These are phyloP conservation scores for Acholoe squamosa DNA, from an alignment of 2,888 invertebrate species.

Conservation along the genomic window DNA sequence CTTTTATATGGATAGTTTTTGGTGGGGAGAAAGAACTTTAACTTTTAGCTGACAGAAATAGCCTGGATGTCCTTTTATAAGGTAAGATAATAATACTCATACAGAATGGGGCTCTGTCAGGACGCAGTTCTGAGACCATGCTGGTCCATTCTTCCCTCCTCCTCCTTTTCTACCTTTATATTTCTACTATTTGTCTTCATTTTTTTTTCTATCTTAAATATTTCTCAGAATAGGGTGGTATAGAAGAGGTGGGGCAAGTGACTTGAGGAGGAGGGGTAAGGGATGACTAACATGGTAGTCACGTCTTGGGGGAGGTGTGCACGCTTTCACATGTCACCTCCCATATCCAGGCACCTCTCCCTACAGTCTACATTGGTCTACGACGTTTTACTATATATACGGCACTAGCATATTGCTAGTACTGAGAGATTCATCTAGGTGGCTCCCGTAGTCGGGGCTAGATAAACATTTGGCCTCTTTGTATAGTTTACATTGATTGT, in stretches of 20 bases:
- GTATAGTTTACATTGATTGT: too few relatives aligned
- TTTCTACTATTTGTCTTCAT: too few relatives aligned
- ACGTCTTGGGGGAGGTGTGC: conserved; percentile 4
- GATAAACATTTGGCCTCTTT: too few relatives aligned
- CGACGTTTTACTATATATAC: background rate
- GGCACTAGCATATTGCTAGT: background rate
- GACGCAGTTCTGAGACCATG: background rate
- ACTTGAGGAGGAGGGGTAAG: background rate
- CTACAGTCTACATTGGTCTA: background rate
- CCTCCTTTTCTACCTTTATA: background rate
- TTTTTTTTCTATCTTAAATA: background rate
- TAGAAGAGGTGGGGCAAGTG: background rate
- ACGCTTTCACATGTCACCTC: conserved; percentile 35
- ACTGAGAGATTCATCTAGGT: too few relatives aligned
- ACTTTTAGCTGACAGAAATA: background rate
- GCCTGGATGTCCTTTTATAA: background rate
- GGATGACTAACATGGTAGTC: conserved; percentile 17
- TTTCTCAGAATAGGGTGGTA: background rate
- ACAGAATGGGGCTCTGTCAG: background rate
- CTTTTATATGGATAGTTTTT: too few relatives aligned
- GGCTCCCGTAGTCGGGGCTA: too few relatives aligned
- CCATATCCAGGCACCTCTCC: conserved; percentile 28
- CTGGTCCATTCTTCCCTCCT: conserved; percentile 17
- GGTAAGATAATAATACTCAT: background rate
- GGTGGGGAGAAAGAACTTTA: too few relatives aligned